These are phyloP conservation scores for Melanocharis versteri DNA, from an alignment of 2,113 vertebrate genomes.

Conservation along the genomic window DNA sequence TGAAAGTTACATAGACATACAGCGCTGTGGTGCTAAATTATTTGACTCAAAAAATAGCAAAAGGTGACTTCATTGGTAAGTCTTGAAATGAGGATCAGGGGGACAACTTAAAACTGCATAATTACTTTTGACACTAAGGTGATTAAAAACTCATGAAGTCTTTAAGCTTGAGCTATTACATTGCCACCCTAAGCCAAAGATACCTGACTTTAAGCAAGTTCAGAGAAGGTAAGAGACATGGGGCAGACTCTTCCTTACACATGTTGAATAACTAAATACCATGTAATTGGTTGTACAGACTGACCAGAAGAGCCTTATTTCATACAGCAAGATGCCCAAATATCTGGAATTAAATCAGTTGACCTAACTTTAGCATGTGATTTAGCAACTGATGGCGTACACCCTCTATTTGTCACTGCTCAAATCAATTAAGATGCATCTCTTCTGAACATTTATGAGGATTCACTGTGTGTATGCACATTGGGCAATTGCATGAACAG, in stretches of 20 bases:
- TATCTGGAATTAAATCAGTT: neutral
- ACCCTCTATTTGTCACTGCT: neutral
- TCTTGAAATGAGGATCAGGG: slow-evolving; percentile 13
- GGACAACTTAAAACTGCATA: neutral
- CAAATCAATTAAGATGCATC: neutral
- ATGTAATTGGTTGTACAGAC: neutral
- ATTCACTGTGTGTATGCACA: neutral
- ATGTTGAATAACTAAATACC: neutral
- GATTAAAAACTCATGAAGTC: slow-evolving; percentile 42
- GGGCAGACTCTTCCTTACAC: neutral
- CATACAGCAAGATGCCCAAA: neutral
- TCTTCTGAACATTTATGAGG: neutral
- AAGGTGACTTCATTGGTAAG: neutral
- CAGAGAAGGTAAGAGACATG: slow-evolving; percentile 39
- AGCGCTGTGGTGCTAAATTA: neutral
- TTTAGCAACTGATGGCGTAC: neutral
- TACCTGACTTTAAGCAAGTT: slow-evolving; percentile 54
- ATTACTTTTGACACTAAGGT: slow-evolving; percentile 49
- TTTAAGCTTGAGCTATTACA: slow-evolving; percentile 43
- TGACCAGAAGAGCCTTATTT: neutral
- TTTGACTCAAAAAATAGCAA: neutral
- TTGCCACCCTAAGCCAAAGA: slow-evolving; percentile 46
- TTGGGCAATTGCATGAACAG: neutral
- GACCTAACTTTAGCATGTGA: neutral
- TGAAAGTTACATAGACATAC: neutral